Evolutionary conservation across 2,113 vertebrate species (phyloP), one percentile per base, ranked within the genome.

Genomic region (Parus major): DNA sequence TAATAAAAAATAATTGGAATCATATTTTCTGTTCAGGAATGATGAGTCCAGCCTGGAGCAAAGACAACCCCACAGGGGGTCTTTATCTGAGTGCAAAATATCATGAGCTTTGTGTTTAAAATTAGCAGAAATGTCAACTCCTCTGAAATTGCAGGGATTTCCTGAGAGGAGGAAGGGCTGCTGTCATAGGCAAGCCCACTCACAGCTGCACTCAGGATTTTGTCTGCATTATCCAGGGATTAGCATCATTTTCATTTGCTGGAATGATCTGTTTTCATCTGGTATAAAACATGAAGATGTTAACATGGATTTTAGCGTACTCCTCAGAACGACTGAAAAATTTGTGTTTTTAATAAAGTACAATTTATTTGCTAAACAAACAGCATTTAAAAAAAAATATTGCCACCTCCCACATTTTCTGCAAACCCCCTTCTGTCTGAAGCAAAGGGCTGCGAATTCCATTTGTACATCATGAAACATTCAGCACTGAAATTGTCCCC

Each of bases 341-440:
- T 13, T 39, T 49, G 61, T 77, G 76, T 2, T 86, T 92, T 93
- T 90, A 89, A 81, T 87, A 79, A 87, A 92, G 61, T 25, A 35
- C 61, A 35, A 44, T 84, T 56, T 84, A 95, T 95, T 94, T 92
- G 75, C 95, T 93, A 93, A 95, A 82, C 79, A 94, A 90, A 93
- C 64, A 72, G 50, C 41, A 2, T 29, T 70, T 36, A 13, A 52
- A 31, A 28, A 28, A 61, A 47, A 28, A 66, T 5, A 29, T 15
- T 50, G 29, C 70, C 61, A 69, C 84, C 66, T 85, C 85, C 70
- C 79, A 87, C 59, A 42, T 79, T 68, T 41, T 53, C 82, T 72
- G 63, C 66, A 90, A 70, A 18, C 9, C 23, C 25, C 49, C 8
- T 68, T 66, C 84, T 33, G 49, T 75, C n/a, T 85, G 57, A 63